phyloP scores from a whole-genome alignment of 2,113 vertebrate genomes.

The Callopanchax toddi region DNA sequence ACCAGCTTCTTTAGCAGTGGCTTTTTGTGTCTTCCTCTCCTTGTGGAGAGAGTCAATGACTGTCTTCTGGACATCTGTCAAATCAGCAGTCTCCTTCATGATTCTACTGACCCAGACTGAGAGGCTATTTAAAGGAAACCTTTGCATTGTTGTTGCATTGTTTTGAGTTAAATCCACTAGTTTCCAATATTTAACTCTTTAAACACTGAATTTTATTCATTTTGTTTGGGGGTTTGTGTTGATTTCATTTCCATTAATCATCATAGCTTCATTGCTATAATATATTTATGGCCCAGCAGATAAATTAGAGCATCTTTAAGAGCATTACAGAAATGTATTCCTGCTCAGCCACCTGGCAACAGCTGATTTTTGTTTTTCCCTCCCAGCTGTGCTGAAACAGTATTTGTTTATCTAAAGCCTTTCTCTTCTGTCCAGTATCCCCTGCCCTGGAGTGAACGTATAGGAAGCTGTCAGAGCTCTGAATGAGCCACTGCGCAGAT shows the following conservation, averaged over 20 bases:
- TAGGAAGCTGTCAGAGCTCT: conserved; percentile 20
- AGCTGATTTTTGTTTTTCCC: background rate
- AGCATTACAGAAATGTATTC: background rate
- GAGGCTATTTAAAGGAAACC: background rate
- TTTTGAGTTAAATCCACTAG: no score
- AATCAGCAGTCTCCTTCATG: no score
- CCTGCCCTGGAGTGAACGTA: conserved; percentile 9
- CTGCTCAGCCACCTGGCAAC: background rate
- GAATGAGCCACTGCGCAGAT: conserved; percentile 30
- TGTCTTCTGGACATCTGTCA: no score
- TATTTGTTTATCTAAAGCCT: conserved; percentile 13
- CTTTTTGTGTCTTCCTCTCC: no score
- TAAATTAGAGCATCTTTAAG: background rate
- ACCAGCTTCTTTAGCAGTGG: no score
- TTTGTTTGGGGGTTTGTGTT: background rate
- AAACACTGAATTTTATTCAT: no score
- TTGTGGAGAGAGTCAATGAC: no score
- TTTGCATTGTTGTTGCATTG: no score
- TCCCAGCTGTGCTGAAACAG: background rate
- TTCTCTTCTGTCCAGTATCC: conserved; percentile 9
- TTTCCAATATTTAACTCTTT: no score
- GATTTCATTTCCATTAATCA: background rate
- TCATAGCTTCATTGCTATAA: background rate
- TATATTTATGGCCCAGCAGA: background rate
- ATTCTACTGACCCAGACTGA: no score